Conservation (phyloP, 2,113 vertebrate species). For the Takifugu bimaculatus region DNA sequence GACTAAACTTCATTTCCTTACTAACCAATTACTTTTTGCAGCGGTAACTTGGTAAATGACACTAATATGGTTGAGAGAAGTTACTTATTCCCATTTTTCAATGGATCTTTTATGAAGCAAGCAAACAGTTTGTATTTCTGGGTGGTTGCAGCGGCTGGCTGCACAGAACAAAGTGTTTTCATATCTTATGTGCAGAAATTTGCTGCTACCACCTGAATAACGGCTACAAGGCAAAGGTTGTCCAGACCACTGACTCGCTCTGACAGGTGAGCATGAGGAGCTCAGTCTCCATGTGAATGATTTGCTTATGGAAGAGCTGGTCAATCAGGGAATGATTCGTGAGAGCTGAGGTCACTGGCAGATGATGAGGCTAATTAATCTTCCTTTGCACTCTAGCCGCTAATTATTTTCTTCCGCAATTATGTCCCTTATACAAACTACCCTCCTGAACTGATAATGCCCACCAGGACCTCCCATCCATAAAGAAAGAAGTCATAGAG, state of each 20-base stretch:
- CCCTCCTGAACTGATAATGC: conserved; percentile 20
- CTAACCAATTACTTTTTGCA: too few species aligned
- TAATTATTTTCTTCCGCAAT: conserved; percentile 67
- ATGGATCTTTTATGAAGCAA: too few species aligned
- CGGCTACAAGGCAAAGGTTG: conserved; percentile 30
- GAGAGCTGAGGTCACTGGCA: conserved; percentile 58
- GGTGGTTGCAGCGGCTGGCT: conserved; percentile 20
- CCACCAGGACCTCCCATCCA: conserved; percentile 27
- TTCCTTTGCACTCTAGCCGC: conserved; percentile 59
- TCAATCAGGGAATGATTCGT: conserved; percentile 49
- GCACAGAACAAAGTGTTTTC: conserved; percentile 30
- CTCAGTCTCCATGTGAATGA: conserved; percentile 40
- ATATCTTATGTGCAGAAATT: conserved; percentile 34
- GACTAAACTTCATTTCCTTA: too few species aligned
- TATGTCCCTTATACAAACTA: conserved; percentile 34
- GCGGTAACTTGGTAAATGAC: too few species aligned
- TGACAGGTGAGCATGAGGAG: conserved; percentile 30
- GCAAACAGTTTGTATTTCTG: background rate
- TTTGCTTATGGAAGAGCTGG: conserved; percentile 49
- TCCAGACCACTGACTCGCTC: conserved; percentile 25
- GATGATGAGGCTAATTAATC: conserved; percentile 67
- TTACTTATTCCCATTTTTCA: too few species aligned
- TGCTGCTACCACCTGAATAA: conserved; percentile 15
- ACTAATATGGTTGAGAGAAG: too few species aligned
- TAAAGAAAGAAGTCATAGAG: conserved; percentile 26